A percentile compares a stretch with the other conserved stretches of the same genome.
Conservation (phyloP, 2,113 vertebrate genomes). For the Pyrgilauda ruficollis region DNA sequence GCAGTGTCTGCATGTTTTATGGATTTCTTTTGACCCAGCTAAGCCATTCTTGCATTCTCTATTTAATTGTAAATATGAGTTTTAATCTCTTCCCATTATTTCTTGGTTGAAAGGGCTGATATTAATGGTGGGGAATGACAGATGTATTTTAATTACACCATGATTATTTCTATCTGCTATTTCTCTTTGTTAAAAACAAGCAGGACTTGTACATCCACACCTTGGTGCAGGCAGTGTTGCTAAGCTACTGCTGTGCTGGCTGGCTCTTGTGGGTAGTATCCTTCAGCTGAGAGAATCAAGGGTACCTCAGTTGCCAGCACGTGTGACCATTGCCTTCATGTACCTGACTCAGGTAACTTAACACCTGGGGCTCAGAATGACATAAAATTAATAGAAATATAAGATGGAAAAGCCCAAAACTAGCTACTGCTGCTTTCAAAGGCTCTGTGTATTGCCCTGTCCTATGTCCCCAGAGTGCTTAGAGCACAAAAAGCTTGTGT, state of each 20-base stretch:
- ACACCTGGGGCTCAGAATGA: neutral
- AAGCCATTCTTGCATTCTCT: neutral
- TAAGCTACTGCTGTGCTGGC: neutral
- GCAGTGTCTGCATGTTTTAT: neutral
- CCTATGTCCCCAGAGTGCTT: neutral
- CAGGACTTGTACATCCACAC: neutral
- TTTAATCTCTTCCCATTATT: fast-evolving
- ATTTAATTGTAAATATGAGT: neutral
- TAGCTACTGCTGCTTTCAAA: neutral
- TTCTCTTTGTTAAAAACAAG: neutral
- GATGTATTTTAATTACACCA: neutral
- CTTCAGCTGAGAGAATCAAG: neutral
- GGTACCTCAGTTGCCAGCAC: fast-evolving
- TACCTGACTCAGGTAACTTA: fast-evolving
- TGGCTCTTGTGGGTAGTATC: neutral
- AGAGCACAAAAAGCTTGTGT: neutral
- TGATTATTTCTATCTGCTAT: neutral
- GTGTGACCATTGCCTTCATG: fast-evolving
- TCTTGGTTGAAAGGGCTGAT: neutral
- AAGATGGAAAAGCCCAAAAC: neutral
- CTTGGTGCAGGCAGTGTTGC: neutral
- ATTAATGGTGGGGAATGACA: neutral
- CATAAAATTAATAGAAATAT: neutral
- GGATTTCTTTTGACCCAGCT: neutral
- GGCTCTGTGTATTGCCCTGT: neutral